These are phyloP conservation scores for Teleogryllus oceanicus DNA, from an alignment of 2,888 invertebrate genomes.

Conservation along the genomic window DNA sequence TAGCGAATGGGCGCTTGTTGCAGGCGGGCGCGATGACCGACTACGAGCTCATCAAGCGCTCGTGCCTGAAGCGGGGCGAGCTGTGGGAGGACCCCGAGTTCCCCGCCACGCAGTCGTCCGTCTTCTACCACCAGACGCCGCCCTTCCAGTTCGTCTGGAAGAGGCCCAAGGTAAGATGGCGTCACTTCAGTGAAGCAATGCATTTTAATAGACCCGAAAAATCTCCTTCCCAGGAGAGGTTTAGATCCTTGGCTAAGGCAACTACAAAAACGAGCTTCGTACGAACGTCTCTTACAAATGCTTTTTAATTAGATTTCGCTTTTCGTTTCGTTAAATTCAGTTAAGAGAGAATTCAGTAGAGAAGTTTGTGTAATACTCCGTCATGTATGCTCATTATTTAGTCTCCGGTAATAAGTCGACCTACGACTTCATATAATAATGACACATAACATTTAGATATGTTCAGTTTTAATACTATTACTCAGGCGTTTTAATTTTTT, in stretches of 20 bases:
- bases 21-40: constrained; percentile 58
- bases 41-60: constrained; percentile 77
- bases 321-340: background rate
- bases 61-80: constrained; percentile 73
- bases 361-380: too few species aligned
- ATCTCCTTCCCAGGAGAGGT: background rate
- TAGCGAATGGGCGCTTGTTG: background rate
- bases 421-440: too few species aligned
- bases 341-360: background rate
- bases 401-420: too few species aligned
- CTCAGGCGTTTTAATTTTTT: too few species aligned
- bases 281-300: too few species aligned
- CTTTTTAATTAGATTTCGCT: background rate
- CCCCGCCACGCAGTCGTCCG: constrained; percentile 81
- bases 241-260: too few species aligned
- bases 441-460: too few species aligned
- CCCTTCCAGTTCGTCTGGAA: constrained; percentile 91
- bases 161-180: constrained; percentile 66
- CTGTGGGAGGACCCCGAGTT: constrained; percentile 92
- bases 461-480: too few species aligned
- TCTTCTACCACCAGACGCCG: constrained; percentile 92
- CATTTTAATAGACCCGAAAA: too few species aligned
- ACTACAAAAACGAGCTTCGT: too few species aligned
- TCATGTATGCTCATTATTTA: too few species aligned
- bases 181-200: too few species aligned